Conservation (phyloP, 2,888 invertebrate species). For the Apotomis capreana region DNA sequence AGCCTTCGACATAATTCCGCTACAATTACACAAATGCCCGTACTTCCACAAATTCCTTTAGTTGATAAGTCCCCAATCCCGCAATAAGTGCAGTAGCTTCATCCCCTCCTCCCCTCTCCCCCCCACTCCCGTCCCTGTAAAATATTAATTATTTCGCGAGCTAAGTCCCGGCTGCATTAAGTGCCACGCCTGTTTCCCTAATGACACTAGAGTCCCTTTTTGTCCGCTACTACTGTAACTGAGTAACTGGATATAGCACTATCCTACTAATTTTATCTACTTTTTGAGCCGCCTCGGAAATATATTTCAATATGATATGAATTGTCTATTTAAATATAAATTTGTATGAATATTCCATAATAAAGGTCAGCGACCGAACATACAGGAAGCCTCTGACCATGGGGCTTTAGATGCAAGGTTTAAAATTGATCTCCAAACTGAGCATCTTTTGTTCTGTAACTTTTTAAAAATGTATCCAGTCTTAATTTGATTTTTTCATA, state of each 20-base stretch:
- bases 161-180: conserved; percentile 63
- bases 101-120: neutral
- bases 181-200: conserved; percentile 64
- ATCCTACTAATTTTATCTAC: neutral
- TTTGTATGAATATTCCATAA: too few species aligned
- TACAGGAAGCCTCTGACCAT: too few species aligned
- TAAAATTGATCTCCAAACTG: too few species aligned
- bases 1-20: neutral
- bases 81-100: conserved; percentile 30
- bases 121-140: conserved; percentile 41
- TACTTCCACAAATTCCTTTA: conserved; percentile 26
- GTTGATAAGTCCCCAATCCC: conserved; percentile 20
- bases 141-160: conserved; percentile 49
- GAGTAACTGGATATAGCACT: neutral
- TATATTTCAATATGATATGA: too few species aligned
- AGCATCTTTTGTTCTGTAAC: too few species aligned
- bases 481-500: too few species aligned
- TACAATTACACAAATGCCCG: conserved; percentile 24
- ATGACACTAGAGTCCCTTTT: conserved; percentile 58
- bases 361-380: too few species aligned
- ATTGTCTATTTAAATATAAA: too few species aligned
- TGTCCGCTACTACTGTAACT: conserved; percentile 9
- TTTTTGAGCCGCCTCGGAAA: neutral
- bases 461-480: too few species aligned
- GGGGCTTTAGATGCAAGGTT: too few species aligned